Base-by-base conservation (phyloP, 2,888 invertebrate genomes). In the Clunio marinus region DNA sequence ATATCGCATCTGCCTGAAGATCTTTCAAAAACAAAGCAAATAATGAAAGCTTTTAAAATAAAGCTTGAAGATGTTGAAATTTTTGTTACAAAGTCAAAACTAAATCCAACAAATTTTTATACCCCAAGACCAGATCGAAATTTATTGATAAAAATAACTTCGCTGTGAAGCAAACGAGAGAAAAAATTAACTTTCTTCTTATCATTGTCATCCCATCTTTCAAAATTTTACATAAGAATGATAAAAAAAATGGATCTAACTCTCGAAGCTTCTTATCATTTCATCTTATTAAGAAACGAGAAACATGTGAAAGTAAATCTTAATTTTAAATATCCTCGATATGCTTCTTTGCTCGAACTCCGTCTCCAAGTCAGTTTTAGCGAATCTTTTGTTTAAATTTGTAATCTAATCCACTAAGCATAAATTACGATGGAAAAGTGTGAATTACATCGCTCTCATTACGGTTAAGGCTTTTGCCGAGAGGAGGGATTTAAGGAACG, bases 341-440 rank as follows among this genome's bases (percentile, higher is more conserved):
- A 3, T n/a, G n/a, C n/a, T n/a, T n/a, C n/a, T n/a, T n/a, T n/a
- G n/a, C n/a, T n/a, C n/a, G n/a, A n/a, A n/a, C n/a, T n/a, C n/a
- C n/a, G n/a, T n/a, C n/a, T n/a, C n/a, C n/a, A n/a, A n/a, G n/a
- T n/a, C n/a, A n/a, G n/a, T n/a, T n/a, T n/a, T n/a, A n/a, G n/a
- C n/a, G n/a, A n/a, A n/a, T n/a, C n/a, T n/a, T n/a, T n/a, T n/a
- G n/a, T n/a, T n/a, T n/a, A n/a, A n/a, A n/a, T n/a, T n/a, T n/a
- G n/a, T 5, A 41, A n/a, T 41, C 10, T 3, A 41, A 41, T n/a
- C 41, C 41, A n/a, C 41, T 10, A 15, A 41, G 15, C 41, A 15
- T 41, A 41, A 41, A 41, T 41, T 41, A 41, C 41, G n/a, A 41
- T 41, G 41, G 10, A n/a, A 41, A 41, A 10, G 41, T 41, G 41